phyloP scores from a whole-genome alignment of 64 coral and sea anemone genomes.

The Stichodactyla helianthus region DNA sequence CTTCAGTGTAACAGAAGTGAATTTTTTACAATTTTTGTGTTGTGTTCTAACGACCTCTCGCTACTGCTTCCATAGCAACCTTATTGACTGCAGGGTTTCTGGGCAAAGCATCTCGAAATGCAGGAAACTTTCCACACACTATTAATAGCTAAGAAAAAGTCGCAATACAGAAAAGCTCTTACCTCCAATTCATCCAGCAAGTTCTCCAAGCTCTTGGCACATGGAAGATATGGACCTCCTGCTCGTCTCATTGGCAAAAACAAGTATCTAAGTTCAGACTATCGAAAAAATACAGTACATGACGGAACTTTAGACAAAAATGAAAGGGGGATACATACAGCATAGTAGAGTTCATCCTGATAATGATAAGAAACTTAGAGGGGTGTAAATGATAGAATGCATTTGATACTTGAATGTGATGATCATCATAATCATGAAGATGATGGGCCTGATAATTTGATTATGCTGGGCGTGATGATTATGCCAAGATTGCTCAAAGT shows the following conservation, averaged over 20 bases:
- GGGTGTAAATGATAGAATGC: no score
- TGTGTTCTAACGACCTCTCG: no score
- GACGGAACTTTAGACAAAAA: no score
- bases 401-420: neutral
- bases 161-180: neutral
- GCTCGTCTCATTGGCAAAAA: constrained; percentile 55
- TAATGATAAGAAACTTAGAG: neutral
- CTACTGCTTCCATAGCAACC: no score
- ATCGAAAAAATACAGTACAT: neutral
- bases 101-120: neutral
- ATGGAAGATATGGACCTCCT: constrained; percentile 80
- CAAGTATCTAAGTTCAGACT: constrained; percentile 69
- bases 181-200: constrained; percentile 18
- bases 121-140: no score
- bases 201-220: constrained; percentile 75
- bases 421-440: neutral
- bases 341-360: neutral
- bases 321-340: neutral
- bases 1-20: no score
- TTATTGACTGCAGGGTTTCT: no score
- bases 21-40: no score
- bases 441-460: neutral
- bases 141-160: no score
- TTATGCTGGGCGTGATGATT: neutral
- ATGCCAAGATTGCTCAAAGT: neutral